Percentiles rank a stretch among this genome's conserved stretches.
Conservation (phyloP, 2,113 vertebrate genomes). For the Anhinga anhinga region DNA sequence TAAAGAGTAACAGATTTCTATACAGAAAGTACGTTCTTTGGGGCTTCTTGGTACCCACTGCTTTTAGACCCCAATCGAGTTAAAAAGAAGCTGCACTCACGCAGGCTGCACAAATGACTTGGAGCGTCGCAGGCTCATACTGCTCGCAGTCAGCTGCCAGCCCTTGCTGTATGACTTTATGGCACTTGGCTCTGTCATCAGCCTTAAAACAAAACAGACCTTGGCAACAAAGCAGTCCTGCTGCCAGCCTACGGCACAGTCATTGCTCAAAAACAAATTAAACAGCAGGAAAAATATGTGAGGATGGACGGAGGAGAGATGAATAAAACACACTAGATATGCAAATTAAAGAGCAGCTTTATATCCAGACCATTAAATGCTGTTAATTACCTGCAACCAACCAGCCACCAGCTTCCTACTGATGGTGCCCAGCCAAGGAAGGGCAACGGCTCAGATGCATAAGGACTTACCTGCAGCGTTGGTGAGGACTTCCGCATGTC, state of each 20-base stretch:
- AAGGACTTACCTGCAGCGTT: slow-evolving; percentile 84
- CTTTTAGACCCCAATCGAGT: neutral
- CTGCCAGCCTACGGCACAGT: slow-evolving; percentile 9
- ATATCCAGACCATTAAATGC: neutral
- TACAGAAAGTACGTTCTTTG: neutral
- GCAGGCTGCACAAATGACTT: neutral
- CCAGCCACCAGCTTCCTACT: neutral
- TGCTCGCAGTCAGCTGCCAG: neutral
- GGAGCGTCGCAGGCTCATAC: neutral
- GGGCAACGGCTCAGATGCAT: neutral
- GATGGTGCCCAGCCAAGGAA: neutral
- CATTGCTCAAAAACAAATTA: slow-evolving; percentile 6
- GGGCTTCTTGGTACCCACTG: neutral
- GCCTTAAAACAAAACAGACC: neutral
- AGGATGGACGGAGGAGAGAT: neutral
- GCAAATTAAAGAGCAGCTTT: slow-evolving; percentile 14
- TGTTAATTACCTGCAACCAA: neutral
- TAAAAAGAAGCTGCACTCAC: neutral
- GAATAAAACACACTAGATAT: neutral
- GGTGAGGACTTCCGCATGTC: slow-evolving; percentile 79
- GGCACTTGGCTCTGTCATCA: neutral
- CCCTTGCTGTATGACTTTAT: neutral
- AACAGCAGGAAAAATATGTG: slow-evolving; percentile 27
- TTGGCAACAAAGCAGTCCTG: neutral
- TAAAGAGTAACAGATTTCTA: neutral